These are phyloP conservation scores for Carapus acus DNA, from an alignment of 2,797 vertebrate genomes.

Conservation along the genomic window DNA sequence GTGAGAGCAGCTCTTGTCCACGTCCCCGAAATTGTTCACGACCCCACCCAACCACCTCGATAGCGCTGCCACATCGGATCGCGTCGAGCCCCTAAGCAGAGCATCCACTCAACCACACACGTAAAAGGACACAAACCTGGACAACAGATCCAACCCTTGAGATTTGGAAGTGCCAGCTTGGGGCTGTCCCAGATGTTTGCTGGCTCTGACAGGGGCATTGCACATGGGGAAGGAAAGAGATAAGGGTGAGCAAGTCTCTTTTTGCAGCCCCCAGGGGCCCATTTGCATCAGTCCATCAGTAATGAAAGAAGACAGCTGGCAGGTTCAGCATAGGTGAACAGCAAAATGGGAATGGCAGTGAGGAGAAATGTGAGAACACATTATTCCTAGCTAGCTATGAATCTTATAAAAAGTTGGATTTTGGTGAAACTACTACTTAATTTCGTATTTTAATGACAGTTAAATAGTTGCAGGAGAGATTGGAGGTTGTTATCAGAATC, in stretches of 20 bases:
- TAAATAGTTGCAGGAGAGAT: background rate
- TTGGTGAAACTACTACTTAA: too few relatives aligned
- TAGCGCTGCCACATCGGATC: constrained; percentile 66
- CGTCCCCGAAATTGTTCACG: constrained; percentile 66
- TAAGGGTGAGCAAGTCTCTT: constrained; percentile 31
- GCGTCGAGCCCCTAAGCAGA: constrained; percentile 35
- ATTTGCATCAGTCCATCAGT: constrained; percentile 53
- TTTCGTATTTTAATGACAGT: too few relatives aligned
- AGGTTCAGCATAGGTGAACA: constrained; percentile 67
- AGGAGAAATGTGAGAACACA: constrained; percentile 38
- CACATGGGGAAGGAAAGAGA: constrained; percentile 18
- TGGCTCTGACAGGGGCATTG: constrained; percentile 48
- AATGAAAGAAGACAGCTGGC: constrained; percentile 70
- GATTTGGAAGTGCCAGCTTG: background rate
- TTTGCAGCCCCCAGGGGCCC: constrained; percentile 41
- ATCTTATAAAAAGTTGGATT: too few relatives aligned
- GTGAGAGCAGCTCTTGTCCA: constrained; percentile 51
- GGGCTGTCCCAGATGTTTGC: constrained; percentile 51
- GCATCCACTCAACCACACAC: constrained; percentile 37
- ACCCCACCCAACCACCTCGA: constrained; percentile 43
- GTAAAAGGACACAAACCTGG: constrained; percentile 44
- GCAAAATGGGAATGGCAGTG: constrained; percentile 55
- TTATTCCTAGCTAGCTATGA: too few relatives aligned
- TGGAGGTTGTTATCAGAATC: constrained; percentile 1
- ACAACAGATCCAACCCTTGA: constrained; percentile 7